These are phyloP conservation scores for Cyclina sinensis DNA, from an alignment of 1,140 invertebrate genomes.

Conservation along the genomic window DNA sequence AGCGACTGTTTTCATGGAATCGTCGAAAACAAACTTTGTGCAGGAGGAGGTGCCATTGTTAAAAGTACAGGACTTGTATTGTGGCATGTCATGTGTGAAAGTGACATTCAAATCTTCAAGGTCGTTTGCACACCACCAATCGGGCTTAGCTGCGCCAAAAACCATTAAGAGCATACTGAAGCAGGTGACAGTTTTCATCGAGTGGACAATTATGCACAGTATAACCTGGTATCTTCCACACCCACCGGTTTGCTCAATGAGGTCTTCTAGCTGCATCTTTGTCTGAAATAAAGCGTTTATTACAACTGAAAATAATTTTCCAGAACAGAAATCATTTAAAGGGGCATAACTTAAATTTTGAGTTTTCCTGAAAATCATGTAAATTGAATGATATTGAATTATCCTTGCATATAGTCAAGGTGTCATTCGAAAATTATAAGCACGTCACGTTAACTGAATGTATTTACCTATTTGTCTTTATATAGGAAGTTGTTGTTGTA, in stretches of 20 bases:
- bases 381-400: no score
- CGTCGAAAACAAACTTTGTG: slow-evolving; percentile 1
- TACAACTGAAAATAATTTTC: no score
- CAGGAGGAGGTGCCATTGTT: slow-evolving; percentile 7
- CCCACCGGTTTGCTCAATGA: slow-evolving; percentile 14
- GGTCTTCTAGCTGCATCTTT: neutral
- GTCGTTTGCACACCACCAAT: slow-evolving; percentile 43
- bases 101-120: neutral
- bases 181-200: slow-evolving; percentile 1
- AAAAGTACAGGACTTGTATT: slow-evolving; percentile 11
- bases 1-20: slow-evolving; percentile 23
- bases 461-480: no score
- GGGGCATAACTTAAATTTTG: no score
- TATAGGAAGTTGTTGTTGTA: no score
- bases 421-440: no score
- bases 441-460: no score
- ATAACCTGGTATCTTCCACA: slow-evolving; percentile 45
- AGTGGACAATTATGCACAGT: slow-evolving; percentile 1
- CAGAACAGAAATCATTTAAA: no score
- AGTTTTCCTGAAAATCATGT: no score
- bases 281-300: neutral
- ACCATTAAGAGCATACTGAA: slow-evolving; percentile 43
- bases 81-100: neutral
- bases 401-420: no score
- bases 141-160: slow-evolving; percentile 18